These are phyloP conservation scores for Auanema freiburgensis DNA, from an alignment of 2,888 invertebrate genomes.

Conservation along the genomic window DNA sequence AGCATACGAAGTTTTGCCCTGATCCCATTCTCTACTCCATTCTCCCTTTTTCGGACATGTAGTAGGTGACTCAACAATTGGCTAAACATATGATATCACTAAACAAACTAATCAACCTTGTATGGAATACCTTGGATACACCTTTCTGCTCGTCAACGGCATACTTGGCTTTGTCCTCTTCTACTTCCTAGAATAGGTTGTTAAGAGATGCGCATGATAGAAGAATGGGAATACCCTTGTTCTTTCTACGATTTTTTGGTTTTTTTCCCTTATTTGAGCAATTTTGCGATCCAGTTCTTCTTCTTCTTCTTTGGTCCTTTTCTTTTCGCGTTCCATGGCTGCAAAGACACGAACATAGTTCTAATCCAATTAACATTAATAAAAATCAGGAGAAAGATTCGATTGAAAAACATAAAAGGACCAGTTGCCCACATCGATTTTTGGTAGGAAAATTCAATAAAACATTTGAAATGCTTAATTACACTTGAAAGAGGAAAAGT, in stretches of 20 bases:
- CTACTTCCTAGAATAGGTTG: not conserved
- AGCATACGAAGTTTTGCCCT: constrained; percentile 47
- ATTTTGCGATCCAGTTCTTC: constrained; percentile 48
- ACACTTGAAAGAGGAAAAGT: too few relatives aligned
- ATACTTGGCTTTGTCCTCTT: not conserved
- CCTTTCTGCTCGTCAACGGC: too few relatives aligned
- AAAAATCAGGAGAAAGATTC: too few relatives aligned
- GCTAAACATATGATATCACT: not conserved
- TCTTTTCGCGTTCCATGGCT: constrained; percentile 26
- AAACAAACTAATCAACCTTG: too few relatives aligned
- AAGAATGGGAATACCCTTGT: constrained; percentile 26
- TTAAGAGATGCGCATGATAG: not conserved
- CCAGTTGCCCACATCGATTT: too few relatives aligned
- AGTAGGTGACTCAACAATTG: not conserved
- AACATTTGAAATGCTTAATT: too few relatives aligned
- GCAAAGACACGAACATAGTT: too few relatives aligned
- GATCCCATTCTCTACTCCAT: constrained; percentile 48
- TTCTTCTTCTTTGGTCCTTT: constrained; percentile 40
- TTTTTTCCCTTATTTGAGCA: constrained; percentile 52
- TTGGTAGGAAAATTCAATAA: too few relatives aligned
- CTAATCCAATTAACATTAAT: too few relatives aligned
- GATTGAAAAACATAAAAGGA: too few relatives aligned
- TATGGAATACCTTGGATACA: too few relatives aligned
- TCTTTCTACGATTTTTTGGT: constrained; percentile 46
- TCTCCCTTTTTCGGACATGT: constrained; percentile 9